Base-by-base conservation (phyloP, 2,797 vertebrate genomes). In the Bradypus variegatus region DNA sequence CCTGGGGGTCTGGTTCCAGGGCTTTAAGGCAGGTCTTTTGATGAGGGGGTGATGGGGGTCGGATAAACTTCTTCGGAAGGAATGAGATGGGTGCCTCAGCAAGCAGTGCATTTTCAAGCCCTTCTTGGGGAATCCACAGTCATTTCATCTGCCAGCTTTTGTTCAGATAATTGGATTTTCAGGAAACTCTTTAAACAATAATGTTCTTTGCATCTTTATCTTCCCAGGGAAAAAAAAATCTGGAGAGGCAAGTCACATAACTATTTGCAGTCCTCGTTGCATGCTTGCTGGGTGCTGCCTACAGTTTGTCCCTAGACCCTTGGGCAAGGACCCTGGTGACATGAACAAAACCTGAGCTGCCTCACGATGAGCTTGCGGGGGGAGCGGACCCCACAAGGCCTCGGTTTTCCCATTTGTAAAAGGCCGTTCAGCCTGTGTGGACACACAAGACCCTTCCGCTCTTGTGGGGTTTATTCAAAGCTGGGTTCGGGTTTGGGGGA, bases 181-280 rank as follows among this genome's bases (percentile, higher is more conserved):
- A 23, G 31, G 53, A 36, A 23, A 36, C 36, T 41, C 13, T 62
- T 15, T 18, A 69, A 78, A 48, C 48, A 69, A 41, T 18, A 33
- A n/a, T 15, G 50, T 16, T 6, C 62, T 69, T 29, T 60, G 64
- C 50, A 3, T 31, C 36, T 16, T 29, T n/a, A 4, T 67, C 73
- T 58, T 67, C 33, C 50, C 3, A 23, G 73, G 27, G 31, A 23
- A 21, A 58, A 8, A 38, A 76, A 31, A 16, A 29, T 45, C 77
- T 81, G 53, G 33, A 25, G 6, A 50, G 69, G 8, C 53, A 33
- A 36, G 6, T 21, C 7, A 4, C 18, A 16, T n/a, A 11, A 16
- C 4, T 10, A 1, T 16, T 0, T 19, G 48, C 16, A 36, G 65
- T 29, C 6, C 1, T 11, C 16, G 4, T 58, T 58, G 19, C 5